phyloP scores from a whole-genome alignment of 2,888 invertebrate species.

The Alsophila aescularia region DNA sequence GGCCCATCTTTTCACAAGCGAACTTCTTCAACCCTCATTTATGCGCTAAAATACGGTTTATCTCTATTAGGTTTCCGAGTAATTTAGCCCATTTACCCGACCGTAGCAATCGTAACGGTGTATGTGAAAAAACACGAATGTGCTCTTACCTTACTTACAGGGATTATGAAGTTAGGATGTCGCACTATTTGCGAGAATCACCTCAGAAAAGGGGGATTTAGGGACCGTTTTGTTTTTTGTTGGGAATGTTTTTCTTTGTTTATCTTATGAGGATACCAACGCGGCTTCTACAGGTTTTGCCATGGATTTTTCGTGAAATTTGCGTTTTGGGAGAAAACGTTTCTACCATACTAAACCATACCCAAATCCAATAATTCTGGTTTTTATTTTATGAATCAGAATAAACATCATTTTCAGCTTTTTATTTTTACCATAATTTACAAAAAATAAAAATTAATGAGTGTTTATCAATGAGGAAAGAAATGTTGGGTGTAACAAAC shows the following conservation, averaged over 20 bases:
- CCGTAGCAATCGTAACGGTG: conserved; percentile 20
- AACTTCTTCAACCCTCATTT: conserved; percentile 25
- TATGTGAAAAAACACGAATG: conserved; percentile 26
- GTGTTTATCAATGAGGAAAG: too few relatives aligned
- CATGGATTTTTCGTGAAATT: too few relatives aligned
- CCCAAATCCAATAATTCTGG: too few relatives aligned
- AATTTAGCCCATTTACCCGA: conserved; percentile 46
- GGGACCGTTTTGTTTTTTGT: conserved; percentile 14
- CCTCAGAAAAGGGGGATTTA: conserved; percentile 3
- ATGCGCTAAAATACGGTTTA: conserved; percentile 36
- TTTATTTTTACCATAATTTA: too few relatives aligned
- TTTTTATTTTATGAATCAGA: too few relatives aligned
- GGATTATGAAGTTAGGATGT: conserved; percentile 27
- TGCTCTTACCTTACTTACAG: conserved; percentile 23
- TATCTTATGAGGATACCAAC: neutral
- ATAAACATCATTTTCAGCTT: too few relatives aligned
- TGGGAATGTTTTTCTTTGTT: conserved; percentile 2
- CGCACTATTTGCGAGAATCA: conserved; percentile 15
- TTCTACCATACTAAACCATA: too few relatives aligned
- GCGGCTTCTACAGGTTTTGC: too few relatives aligned
- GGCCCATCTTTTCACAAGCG: conserved; percentile 1
- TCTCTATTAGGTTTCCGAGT: conserved; percentile 52
- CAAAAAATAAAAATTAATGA: too few relatives aligned
- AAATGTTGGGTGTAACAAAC: too few relatives aligned
- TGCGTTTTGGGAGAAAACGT: too few relatives aligned